Evolutionary conservation across 2,888 invertebrate species (phyloP), one percentile per base, ranked within the genome.

Genomic region (Autographa pulchrina): DNA sequence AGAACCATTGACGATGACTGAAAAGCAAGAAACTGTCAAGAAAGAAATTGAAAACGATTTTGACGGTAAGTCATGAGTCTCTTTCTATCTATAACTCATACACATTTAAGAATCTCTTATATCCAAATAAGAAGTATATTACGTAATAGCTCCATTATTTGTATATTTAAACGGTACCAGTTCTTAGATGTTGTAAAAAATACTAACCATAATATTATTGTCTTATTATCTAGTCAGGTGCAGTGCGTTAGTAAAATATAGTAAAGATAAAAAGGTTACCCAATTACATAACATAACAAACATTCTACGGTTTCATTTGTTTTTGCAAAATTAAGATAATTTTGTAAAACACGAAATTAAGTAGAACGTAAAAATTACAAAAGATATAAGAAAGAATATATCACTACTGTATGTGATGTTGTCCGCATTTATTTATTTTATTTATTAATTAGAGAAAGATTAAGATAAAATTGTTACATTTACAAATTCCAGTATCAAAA

Each of bases 401-500:
- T 48, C 48, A n/a, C n/a, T 6, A 48, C 38, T 38, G 38, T n/a
- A n/a, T n/a, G n/a, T n/a, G n/a, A n/a, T n/a, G n/a, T n/a, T n/a
- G n/a, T n/a, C n/a, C n/a, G n/a, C n/a, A n/a, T n/a, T n/a, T n/a
- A n/a, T n/a, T n/a, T n/a, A n/a, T n/a, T n/a, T n/a, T n/a, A n/a
- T n/a, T n/a, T n/a, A n/a, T n/a, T n/a, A n/a, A n/a, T n/a, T n/a
- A n/a, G 11, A 11, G 11, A 38, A 38, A 38, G 38, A 11, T 38
- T 9, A 1, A 38, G 38, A 38, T 38, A 38, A 38, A 38, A 38
- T 16, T 14, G 16, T 43, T 3, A 48, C n/a, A 48, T 48, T 48
- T 0, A 43, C 64, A 3, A 31, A n/a, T 64, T 62, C 6, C 32
- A 89, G 87, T 88, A 82, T 83, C 89, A 89, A 89, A 85, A 76